phyloP scores from a whole-genome alignment of 2,888 invertebrate species.

The Drosophila robusta region DNA sequence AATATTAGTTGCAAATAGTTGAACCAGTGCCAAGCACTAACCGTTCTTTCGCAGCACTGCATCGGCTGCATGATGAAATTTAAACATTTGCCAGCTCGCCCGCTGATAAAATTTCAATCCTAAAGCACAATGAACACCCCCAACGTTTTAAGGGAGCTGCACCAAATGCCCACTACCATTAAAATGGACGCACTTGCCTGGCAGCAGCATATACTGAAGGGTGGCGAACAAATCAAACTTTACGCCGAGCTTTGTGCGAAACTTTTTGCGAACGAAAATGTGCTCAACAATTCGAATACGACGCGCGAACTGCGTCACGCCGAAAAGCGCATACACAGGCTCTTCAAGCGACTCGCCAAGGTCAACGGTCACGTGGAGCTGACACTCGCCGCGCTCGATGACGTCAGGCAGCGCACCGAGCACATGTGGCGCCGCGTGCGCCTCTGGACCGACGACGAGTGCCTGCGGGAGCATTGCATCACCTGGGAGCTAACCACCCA shows the following conservation, averaged over 20 bases:
- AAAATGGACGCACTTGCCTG: constrained; percentile 31
- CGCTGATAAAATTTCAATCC: background rate
- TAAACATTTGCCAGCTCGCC: no score
- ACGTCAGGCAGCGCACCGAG: constrained; percentile 11
- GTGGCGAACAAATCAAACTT: constrained; percentile 18
- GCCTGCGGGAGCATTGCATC: constrained; percentile 9
- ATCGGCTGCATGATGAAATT: background rate
- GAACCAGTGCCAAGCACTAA: background rate
- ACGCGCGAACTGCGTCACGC: background rate
- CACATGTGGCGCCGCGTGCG: constrained; percentile 34
- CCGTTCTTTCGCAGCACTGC: constrained; percentile 12
- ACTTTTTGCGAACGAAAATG: constrained; percentile 16
- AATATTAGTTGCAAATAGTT: background rate
- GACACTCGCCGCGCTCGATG: constrained; percentile 7
- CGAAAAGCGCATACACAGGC: background rate
- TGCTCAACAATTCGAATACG: background rate
- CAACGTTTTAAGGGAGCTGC: background rate
- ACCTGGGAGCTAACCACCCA: background rate
- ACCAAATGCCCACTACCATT: constrained; percentile 21
- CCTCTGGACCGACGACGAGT: constrained; percentile 42
- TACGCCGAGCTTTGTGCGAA: background rate
- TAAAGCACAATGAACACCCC: constrained; percentile 21
- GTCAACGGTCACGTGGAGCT: background rate
- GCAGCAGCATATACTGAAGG: constrained; percentile 24
- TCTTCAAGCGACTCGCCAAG: background rate